These are phyloP conservation scores for Tupaia chinensis DNA, from an alignment of 2,113 vertebrate species.

Conservation along the genomic window DNA sequence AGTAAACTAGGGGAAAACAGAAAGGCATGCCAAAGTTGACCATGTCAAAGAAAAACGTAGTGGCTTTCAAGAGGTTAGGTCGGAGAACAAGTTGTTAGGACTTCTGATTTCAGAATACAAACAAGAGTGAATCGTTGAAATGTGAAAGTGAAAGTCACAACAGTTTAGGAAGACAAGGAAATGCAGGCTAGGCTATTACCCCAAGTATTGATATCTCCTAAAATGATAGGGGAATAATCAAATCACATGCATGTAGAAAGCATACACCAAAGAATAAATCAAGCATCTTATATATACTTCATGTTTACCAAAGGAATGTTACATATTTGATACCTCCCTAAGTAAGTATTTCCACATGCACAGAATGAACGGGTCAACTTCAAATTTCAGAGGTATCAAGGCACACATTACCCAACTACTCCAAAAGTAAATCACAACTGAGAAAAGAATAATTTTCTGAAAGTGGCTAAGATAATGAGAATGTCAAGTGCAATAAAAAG, in stretches of 20 bases:
- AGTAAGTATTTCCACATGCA: background rate
- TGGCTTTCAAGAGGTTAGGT: background rate
- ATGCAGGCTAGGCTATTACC: background rate
- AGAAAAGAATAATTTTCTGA: background rate
- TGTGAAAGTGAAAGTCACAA: background rate
- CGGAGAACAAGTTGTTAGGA: conserved; percentile 4
- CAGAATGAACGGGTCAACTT: background rate
- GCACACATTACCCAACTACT: background rate
- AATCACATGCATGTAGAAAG: background rate
- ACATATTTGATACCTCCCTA: background rate
- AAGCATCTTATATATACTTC: conserved; percentile 14
- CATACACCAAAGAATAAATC: conserved; percentile 10
- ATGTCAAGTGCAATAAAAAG: conserved; percentile 41
- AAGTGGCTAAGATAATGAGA: background rate
- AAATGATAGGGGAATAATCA: background rate
- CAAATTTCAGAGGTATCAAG: conserved; percentile 21
- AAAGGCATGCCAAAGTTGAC: background rate
- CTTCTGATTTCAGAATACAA: background rate
- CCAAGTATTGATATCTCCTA: background rate
- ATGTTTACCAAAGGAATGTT: conserved; percentile 26
- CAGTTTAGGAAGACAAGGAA: background rate
- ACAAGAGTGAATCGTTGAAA: background rate
- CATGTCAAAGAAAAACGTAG: background rate
- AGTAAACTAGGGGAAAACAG: background rate
- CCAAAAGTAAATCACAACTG: background rate